Evolutionary conservation across 92 coral and sea anemone genomes (phyloP).

Genomic region (Chrysogorgia sp.): DNA sequence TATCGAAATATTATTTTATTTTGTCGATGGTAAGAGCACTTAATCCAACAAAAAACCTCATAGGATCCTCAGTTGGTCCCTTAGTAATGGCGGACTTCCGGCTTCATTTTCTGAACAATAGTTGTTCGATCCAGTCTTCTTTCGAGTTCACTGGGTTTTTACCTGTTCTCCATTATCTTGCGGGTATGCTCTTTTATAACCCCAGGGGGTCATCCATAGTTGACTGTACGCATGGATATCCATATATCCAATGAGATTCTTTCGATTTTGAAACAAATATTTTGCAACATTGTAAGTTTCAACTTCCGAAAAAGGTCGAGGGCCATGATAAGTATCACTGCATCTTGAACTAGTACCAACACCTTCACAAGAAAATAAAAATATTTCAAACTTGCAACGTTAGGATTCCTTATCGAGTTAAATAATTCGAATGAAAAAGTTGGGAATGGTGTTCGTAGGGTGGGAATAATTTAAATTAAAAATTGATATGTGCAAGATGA

Average conservation of each 20-base stretch:
- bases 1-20: too few species aligned
- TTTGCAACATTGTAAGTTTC: slow-evolving; percentile 83
- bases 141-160: background rate
- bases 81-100: too few species aligned
- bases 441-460: background rate
- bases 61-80: too few species aligned
- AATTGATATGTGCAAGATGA: background rate
- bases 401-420: too few species aligned
- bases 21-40: background rate
- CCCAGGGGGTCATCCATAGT: slow-evolving; percentile 98
- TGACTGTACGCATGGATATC: slow-evolving; percentile 98
- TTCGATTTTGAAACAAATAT: slow-evolving; percentile 74
- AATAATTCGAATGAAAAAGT: too few species aligned
- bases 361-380: slow-evolving; percentile 44
- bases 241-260: slow-evolving; percentile 78
- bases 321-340: slow-evolving; percentile 80
- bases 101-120: too few species aligned
- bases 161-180: slow-evolving; percentile 70
- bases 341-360: slow-evolving; percentile 70
- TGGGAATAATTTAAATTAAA: background rate
- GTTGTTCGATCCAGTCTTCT: too few species aligned
- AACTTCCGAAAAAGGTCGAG: slow-evolving; percentile 85
- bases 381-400: background rate
- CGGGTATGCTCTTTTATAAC: slow-evolving; percentile 61
- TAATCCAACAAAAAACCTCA: too few species aligned